A percentile compares a stretch with the other conserved stretches of the same genome.
phyloP scores from a whole-genome alignment of 2,113 vertebrate genomes.

The Anthoscopus minutus region DNA sequence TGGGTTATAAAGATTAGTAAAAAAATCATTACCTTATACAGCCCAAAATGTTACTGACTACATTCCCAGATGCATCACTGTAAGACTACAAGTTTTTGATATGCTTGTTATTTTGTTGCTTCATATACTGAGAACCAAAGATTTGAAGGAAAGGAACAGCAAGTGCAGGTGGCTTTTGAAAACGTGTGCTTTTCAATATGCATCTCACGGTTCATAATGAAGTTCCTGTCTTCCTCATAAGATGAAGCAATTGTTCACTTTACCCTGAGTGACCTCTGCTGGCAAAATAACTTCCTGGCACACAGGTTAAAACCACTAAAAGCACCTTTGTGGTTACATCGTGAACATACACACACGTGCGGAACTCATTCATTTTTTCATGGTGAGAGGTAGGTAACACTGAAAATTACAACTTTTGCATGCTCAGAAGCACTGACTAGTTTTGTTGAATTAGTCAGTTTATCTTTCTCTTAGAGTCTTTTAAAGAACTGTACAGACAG shows the following conservation, averaged over 20 bases:
- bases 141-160: not conserved
- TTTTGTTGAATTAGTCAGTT: not conserved
- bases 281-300: conserved; percentile 29
- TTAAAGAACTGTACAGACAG: not conserved
- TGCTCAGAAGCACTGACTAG: not conserved
- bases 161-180: not conserved
- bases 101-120: not conserved
- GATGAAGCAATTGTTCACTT: conserved; percentile 57
- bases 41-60: not conserved
- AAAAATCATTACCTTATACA: not conserved
- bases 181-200: not conserved
- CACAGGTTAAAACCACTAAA: not conserved
- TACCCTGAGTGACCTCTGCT: conserved; percentile 68
- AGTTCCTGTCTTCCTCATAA: not conserved
- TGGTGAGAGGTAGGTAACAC: not conserved
- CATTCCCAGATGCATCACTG: not conserved
- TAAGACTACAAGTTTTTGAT: not conserved
- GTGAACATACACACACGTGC: rapidly evolving
- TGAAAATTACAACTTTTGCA: not conserved
- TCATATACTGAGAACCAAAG: not conserved
- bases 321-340: not conserved
- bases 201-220: not conserved
- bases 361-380: not conserved
- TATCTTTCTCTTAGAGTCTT: not conserved
- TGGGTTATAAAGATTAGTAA: not conserved